Conservation (phyloP, 1,140 invertebrate species). For the Oncopeltus fasciatus region DNA sequence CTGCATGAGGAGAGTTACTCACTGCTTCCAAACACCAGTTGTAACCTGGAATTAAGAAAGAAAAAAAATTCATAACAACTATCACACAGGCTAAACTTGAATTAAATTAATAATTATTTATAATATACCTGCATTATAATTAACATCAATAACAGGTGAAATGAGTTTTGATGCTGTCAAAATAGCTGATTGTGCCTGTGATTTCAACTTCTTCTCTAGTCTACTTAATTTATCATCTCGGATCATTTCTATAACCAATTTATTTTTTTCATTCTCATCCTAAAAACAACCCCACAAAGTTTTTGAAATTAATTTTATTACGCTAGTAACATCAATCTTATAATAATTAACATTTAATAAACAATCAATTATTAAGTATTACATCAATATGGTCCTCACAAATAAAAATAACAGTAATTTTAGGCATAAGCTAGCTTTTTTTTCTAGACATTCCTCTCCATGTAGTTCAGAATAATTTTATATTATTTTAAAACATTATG, state of each 20-base stretch:
- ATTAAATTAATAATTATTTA: conserved; percentile 36
- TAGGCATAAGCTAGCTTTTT: too few species aligned
- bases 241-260: conserved; percentile 60
- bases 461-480: too few species aligned
- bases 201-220: conserved; percentile 57
- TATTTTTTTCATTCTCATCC: conserved; percentile 57
- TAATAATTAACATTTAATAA: too few species aligned
- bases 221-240: conserved; percentile 63
- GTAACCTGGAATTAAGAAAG: conserved; percentile 34
- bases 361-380: too few species aligned
- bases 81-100: conserved; percentile 25
- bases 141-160: conserved; percentile 67
- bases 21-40: conserved; percentile 66
- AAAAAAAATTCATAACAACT: neutral
- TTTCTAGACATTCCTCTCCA: too few species aligned
- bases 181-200: conserved; percentile 71
- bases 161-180: conserved; percentile 84
- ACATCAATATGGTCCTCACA: too few species aligned
- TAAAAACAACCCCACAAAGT: too few species aligned
- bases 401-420: too few species aligned
- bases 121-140: conserved; percentile 53
- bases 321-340: too few species aligned
- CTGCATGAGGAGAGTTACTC: conserved; percentile 57
- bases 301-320: too few species aligned
- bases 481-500: too few species aligned